These are phyloP conservation scores for Setipinna tenuifilis DNA, from an alignment of 2,797 vertebrate genomes.

Conservation along the genomic window DNA sequence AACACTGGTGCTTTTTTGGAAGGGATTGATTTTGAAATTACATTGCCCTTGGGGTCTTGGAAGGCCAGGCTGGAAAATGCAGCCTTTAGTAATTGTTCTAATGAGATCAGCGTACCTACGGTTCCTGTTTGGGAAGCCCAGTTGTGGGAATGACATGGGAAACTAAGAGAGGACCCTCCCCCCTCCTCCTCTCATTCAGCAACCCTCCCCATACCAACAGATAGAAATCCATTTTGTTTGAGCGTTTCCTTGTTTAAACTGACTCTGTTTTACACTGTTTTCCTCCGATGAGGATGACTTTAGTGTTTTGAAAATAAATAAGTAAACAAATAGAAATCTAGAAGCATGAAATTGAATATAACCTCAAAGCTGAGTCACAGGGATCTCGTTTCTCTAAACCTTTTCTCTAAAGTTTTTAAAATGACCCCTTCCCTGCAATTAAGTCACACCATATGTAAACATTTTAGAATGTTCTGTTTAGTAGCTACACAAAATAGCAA, in stretches of 20 bases:
- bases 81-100: slow-evolving; percentile 71
- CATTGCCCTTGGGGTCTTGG: slow-evolving; percentile 49
- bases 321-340: background rate
- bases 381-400: background rate
- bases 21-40: slow-evolving; percentile 57
- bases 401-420: background rate
- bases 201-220: slow-evolving; percentile 31
- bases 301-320: background rate
- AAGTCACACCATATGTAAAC: background rate
- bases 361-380: background rate
- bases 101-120: slow-evolving; percentile 71
- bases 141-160: slow-evolving; percentile 77
- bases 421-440: background rate
- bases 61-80: slow-evolving; percentile 48
- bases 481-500: background rate
- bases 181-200: slow-evolving; percentile 21
- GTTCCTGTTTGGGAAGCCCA: slow-evolving; percentile 72
- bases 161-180: slow-evolving; percentile 51
- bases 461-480: background rate
- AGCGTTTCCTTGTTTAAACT: slow-evolving; percentile 45
- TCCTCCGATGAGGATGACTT: slow-evolving; percentile 31
- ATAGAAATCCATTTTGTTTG: slow-evolving; percentile 41
- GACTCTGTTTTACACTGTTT: slow-evolving; percentile 40
- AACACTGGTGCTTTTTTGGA: slow-evolving; percentile 64
- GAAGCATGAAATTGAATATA: background rate